phyloP scores from a whole-genome alignment of 2,797 vertebrate genomes.

The Novumbra hubbsi region DNA sequence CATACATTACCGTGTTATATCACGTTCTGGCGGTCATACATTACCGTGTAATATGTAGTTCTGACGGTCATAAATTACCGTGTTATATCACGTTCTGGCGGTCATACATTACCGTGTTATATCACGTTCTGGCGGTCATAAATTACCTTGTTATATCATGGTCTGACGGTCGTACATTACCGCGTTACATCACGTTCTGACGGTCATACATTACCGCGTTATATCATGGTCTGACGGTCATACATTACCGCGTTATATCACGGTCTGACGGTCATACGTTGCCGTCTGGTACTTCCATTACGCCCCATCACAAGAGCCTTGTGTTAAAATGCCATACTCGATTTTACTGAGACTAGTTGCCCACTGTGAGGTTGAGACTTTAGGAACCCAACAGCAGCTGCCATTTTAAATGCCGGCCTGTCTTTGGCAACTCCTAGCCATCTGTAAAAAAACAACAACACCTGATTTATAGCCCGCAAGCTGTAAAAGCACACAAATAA shows the following conservation, averaged over 20 bases:
- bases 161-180: background rate
- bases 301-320: background rate
- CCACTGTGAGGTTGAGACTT: background rate
- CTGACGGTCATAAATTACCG: background rate
- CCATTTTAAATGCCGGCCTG: slow-evolving; percentile 5
- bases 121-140: background rate
- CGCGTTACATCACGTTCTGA: background rate
- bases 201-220: background rate
- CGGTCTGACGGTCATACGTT: background rate
- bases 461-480: slow-evolving; percentile 17
- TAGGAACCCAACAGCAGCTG: slow-evolving; percentile 33
- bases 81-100: background rate
- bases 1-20: background rate
- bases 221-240: background rate
- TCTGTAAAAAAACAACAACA: slow-evolving; percentile 9
- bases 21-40: background rate
- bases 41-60: background rate
- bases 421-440: slow-evolving; percentile 5
- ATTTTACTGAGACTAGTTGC: background rate
- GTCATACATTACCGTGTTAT: background rate
- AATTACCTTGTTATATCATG: no score
- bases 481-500: slow-evolving; percentile 22
- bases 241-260: no score
- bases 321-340: background rate
- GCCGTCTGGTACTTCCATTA: background rate